Percentiles rank a stretch among this genome's conserved stretches.
Evolutionary conservation across 2,797 vertebrate species (phyloP).

Genomic region (Adelosebastes latens): DNA sequence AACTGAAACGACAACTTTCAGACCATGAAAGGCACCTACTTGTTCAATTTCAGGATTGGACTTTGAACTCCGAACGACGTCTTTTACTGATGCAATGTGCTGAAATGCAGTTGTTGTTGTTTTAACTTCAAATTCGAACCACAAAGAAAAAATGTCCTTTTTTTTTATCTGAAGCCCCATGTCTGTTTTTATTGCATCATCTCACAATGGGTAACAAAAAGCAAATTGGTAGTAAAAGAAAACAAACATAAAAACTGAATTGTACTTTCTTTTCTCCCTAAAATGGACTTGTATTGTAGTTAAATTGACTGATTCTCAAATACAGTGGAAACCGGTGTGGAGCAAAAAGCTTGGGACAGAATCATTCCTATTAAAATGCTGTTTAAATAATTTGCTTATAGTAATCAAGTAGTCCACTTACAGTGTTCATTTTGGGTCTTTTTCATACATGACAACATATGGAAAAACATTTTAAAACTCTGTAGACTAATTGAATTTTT

Average conservation of each 20-base stretch:
- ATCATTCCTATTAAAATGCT: too few species aligned
- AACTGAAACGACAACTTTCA: constrained; percentile 65
- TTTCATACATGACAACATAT: too few species aligned
- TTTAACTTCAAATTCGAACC: constrained; percentile 55
- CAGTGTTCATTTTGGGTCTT: too few species aligned
- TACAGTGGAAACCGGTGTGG: too few species aligned
- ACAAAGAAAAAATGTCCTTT: constrained; percentile 27
- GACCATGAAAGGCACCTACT: constrained; percentile 63
- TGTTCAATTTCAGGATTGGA: constrained; percentile 62
- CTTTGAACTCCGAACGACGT: constrained; percentile 63
- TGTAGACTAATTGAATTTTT: too few species aligned
- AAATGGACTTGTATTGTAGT: neutral
- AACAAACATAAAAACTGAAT: neutral
- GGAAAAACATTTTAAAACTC: too few species aligned
- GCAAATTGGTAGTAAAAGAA: neutral
- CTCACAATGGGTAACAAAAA: constrained; percentile 4
- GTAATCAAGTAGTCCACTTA: too few species aligned
- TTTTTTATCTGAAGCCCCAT: neutral
- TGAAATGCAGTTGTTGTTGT: constrained; percentile 74
- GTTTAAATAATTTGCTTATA: too few species aligned
- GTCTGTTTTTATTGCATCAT: constrained; percentile 60
- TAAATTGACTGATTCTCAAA: neutral
- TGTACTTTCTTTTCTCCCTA: neutral
- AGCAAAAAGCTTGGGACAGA: too few species aligned
- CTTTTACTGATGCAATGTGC: constrained; percentile 76